A percentile compares a stretch with the other conserved stretches of the same genome.
phyloP scores from a whole-genome alignment of 2,113 vertebrate genomes.

The Amia ocellicauda region DNA sequence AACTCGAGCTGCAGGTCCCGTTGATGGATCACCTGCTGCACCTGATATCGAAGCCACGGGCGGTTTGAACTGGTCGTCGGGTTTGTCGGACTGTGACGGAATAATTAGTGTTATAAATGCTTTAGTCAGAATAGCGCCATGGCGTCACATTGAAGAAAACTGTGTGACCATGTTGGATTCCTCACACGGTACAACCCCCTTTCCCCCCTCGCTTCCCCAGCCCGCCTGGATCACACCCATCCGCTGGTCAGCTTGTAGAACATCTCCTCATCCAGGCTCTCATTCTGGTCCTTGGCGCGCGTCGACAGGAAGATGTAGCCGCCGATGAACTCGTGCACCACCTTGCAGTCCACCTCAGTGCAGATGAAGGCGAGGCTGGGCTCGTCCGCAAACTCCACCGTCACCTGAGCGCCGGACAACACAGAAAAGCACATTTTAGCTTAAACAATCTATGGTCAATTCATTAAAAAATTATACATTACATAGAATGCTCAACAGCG shows the following conservation, averaged over 20 bases:
- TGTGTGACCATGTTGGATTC: conserved; percentile 52
- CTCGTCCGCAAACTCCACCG: conserved; percentile 93
- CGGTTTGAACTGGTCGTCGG: conserved; percentile 8
- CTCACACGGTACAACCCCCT: conserved; percentile 36
- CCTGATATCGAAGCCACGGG: conserved; percentile 11
- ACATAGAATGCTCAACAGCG: not conserved
- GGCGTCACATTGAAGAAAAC: conserved; percentile 37
- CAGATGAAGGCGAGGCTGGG: conserved; percentile 91
- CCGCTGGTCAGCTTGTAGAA: conserved; percentile 99
- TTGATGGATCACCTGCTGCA: not conserved
- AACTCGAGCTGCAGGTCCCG: conserved; percentile 3
- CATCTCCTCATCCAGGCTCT: conserved; percentile 98
- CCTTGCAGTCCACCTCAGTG: conserved; percentile 94
- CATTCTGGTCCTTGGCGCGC: conserved; percentile 95
- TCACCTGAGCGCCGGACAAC: conserved; percentile 68
- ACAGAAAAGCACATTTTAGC: not conserved
- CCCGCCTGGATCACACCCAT: conserved; percentile 78
- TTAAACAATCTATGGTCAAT: too few relatives aligned
- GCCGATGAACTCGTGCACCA: conserved; percentile 97
- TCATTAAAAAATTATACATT: too few relatives aligned
- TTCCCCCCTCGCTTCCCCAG: conserved; percentile 9
- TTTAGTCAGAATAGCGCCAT: conserved; percentile 39
- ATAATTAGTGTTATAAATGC: conserved; percentile 39
- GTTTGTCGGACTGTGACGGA: conserved; percentile 35
- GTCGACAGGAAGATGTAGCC: conserved; percentile 98